Conservation (phyloP, 2,113 vertebrate species). For the Mormoops blainvillei region DNA sequence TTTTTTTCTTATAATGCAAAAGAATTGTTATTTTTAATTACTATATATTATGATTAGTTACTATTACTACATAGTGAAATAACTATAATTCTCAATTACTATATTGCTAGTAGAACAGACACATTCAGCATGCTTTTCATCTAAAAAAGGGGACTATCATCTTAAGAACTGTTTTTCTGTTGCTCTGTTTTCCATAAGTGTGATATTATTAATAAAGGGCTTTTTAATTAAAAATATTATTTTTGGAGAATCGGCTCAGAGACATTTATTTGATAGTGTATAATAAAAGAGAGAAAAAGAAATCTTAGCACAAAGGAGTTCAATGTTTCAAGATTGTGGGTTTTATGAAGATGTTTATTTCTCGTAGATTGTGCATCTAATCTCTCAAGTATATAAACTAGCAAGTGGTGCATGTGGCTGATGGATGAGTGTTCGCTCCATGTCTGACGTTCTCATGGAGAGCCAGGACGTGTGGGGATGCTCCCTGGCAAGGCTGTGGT, state of each 20-base stretch:
- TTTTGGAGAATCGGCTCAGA: conserved; percentile 26
- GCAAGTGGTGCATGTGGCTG: not conserved
- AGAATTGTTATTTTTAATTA: not conserved
- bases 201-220: not conserved
- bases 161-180: conserved; percentile 11
- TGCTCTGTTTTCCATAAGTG: not conserved
- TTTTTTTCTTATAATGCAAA: not conserved
- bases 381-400: conserved; percentile 15
- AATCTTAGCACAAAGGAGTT: conserved; percentile 19
- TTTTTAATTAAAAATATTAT: not conserved
- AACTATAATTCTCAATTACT: not conserved
- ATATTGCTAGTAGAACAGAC: not conserved
- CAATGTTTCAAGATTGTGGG: conserved; percentile 1
- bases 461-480: not conserved
- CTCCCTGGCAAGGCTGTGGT: not conserved
- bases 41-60: not conserved
- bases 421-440: not conserved
- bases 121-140: conserved; percentile 4
- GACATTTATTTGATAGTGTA: not conserved
- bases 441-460: not conserved
- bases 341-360: conserved; percentile 45
- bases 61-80: not conserved
- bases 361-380: not conserved
- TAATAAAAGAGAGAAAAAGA: not conserved
- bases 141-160: not conserved